These are phyloP conservation scores for Euleptes europaea DNA, from an alignment of 2,113 vertebrate species.

Conservation along the genomic window DNA sequence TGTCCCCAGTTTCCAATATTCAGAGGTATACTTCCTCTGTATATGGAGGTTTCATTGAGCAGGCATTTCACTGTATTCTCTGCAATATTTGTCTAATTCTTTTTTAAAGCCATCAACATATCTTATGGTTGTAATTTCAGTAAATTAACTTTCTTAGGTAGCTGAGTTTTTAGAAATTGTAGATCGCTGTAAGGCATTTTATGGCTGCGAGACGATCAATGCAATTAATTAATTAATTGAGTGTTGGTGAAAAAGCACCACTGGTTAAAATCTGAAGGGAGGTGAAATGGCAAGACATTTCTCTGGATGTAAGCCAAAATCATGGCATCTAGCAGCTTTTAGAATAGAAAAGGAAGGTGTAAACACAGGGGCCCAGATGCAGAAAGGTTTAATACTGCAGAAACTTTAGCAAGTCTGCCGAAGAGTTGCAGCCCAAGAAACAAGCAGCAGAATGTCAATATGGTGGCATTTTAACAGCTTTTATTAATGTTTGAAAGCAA, in stretches of 20 bases:
- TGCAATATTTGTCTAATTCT: not conserved
- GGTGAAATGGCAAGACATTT: not conserved
- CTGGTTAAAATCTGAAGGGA: not conserved
- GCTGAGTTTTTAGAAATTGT: not conserved
- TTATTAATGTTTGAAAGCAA: not conserved
- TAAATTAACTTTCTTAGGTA: not conserved
- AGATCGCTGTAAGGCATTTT: not conserved
- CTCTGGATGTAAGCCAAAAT: not conserved
- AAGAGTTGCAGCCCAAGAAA: not conserved
- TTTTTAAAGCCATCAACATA: not conserved
- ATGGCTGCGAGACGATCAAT: not conserved
- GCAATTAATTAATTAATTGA: not conserved
- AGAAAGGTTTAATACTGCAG: not conserved
- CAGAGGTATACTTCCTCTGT: not conserved
- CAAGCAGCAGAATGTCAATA: slow-evolving; percentile 15
- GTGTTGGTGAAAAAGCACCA: not conserved
- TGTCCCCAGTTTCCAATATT: not conserved
- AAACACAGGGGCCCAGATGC: not conserved
- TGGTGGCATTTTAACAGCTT: slow-evolving; percentile 32
- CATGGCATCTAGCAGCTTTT: not conserved
- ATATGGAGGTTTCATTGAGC: not conserved
- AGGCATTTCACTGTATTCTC: too few species aligned
- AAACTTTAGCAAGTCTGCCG: slow-evolving; percentile 36
- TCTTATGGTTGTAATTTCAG: not conserved
- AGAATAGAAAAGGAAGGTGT: not conserved